phyloP scores from a whole-genome alignment of 2,888 invertebrate genomes.

The Baronia brevicornis region DNA sequence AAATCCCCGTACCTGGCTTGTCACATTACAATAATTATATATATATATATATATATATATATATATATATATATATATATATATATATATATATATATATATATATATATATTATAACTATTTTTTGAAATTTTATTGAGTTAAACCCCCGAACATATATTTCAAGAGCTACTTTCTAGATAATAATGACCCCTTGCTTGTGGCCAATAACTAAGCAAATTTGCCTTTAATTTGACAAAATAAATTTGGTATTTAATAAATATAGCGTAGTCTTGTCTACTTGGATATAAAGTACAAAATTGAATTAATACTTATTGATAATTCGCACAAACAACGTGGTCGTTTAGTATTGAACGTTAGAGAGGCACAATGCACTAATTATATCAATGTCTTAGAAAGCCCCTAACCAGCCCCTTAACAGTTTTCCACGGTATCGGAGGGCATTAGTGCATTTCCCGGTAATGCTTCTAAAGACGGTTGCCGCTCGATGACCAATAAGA shows the following conservation, averaged over 20 bases:
- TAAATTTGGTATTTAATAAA: slow-evolving; percentile 4
- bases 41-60: no score
- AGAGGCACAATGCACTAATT: slow-evolving; percentile 69
- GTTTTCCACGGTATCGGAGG: slow-evolving; percentile 67
- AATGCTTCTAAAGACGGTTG: slow-evolving; percentile 70
- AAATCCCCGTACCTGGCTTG: no score
- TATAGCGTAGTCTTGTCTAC: slow-evolving; percentile 13
- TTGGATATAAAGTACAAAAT: slow-evolving; percentile 25
- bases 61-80: no score
- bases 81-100: no score
- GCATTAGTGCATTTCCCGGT: slow-evolving; percentile 73
- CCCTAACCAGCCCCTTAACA: slow-evolving; percentile 73
- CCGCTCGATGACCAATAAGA: slow-evolving; percentile 59
- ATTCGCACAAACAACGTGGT: slow-evolving; percentile 27
- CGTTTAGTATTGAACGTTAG: slow-evolving; percentile 44
- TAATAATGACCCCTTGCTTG: slow-evolving; percentile 56
- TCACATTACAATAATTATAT: no score
- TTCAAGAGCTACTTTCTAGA: slow-evolving; percentile 54
- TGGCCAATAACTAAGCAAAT: slow-evolving; percentile 60
- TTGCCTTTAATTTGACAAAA: slow-evolving; percentile 26
- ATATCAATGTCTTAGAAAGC: slow-evolving; percentile 73
- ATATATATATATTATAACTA: no score
- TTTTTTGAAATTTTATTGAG: slow-evolving; percentile 51
- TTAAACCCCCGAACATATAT: slow-evolving; percentile 45
- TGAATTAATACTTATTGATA: slow-evolving; percentile 17